phyloP scores from a whole-genome alignment of 2,888 invertebrate species.

The Philaethria dido region DNA sequence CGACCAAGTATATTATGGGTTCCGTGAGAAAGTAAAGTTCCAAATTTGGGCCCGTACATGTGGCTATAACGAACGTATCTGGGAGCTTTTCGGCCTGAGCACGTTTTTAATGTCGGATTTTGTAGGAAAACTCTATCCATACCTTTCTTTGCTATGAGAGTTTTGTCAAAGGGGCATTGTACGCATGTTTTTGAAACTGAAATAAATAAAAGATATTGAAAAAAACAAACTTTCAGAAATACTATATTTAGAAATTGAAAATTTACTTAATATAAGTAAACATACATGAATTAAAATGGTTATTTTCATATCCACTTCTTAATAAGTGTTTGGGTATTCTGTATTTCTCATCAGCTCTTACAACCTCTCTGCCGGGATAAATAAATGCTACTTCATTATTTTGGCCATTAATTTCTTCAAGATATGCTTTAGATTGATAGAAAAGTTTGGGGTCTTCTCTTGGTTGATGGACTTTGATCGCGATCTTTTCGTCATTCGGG shows the following conservation, averaged over 20 bases:
- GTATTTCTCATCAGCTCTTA: conserved; percentile 53
- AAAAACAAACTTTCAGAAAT: background rate
- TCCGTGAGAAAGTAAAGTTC: conserved; percentile 67
- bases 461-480: conserved; percentile 65
- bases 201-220: conserved; percentile 31
- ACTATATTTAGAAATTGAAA: background rate
- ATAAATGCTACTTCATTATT: conserved; percentile 63
- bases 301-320: conserved; percentile 51
- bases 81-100: conserved; percentile 60
- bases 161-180: conserved; percentile 74
- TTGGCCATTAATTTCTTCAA: conserved; percentile 66
- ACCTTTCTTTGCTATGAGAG: conserved; percentile 67
- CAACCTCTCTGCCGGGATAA: conserved; percentile 66
- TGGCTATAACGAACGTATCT: conserved; percentile 58
- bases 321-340: conserved; percentile 39
- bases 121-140: conserved; percentile 63
- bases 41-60: conserved; percentile 73
- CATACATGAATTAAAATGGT: conserved; percentile 20
- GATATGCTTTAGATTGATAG: conserved; percentile 75
- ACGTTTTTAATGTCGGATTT: conserved; percentile 61
- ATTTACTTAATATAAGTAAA: background rate
- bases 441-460: conserved; percentile 73
- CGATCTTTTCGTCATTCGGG: conserved; percentile 44
- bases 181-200: conserved; percentile 58
- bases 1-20: conserved; percentile 67